Base-by-base conservation (phyloP, 1,140 invertebrate genomes). In the Tetranychus cinnabarinus region DNA sequence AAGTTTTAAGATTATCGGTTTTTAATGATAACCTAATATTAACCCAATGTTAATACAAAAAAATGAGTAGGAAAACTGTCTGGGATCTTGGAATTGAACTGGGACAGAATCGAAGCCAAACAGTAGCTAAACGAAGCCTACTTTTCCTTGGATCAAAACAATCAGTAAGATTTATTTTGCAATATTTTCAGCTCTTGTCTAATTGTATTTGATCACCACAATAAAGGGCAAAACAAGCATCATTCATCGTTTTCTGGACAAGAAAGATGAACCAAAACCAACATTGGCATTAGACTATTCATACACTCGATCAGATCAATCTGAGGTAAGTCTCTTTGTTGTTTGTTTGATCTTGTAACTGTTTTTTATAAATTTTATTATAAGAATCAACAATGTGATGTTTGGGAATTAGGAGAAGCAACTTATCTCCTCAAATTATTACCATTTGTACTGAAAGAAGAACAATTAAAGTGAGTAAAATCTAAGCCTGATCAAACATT, bases 321-420 rank as follows among this genome's bases (percentile, higher is more conserved):
- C 80, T 81, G 83, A 81, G 71, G 79, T 42, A 42, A 42, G 39
- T 42, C 10, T 5, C 5, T 6, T 10, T 42, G 39, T 5, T 6
- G 5, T 42, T 6, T 5, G 10, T 42, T 42, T 42, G 10, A 42
- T 42, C 10, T 42, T 42, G 5, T 42, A 42, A 42, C 83, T 72
- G 80, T 82, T 71, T 74, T 77, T 65, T 60, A 56, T 65, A 55
- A 61, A 61, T 68, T 67, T 63, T 65, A 67, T 34, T 62, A 82
- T 81, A 73, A 74, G 3, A 88, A 88, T 69, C 83, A 82, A 70
- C 77, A 89, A 39, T 83, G 85, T 63, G 85, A 91, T 65, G 80
- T 91, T 35, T 91, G 85, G 85, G 88, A 92, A 73, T 73, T 90
- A 42, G 87, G 85, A 3, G 83, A 85, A n/a, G 79, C 78, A 59